Percentiles rank a stretch among this genome's conserved stretches.
Evolutionary conservation across 2,113 vertebrate species (phyloP).

Genomic region (Cairina moschata): DNA sequence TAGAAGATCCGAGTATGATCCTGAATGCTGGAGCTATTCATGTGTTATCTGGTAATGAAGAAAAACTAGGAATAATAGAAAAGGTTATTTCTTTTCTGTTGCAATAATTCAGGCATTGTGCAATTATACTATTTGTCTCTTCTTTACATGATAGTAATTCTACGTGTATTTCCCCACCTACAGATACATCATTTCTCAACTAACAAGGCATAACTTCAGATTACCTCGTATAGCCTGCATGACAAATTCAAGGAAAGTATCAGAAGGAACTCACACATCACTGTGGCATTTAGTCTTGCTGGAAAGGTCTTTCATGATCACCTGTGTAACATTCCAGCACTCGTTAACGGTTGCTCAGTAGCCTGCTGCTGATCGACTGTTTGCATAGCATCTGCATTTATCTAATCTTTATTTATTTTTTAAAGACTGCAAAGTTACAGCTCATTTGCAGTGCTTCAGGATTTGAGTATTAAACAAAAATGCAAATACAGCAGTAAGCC

Average conservation of each 20-base stretch:
- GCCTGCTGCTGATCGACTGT: slow-evolving; percentile 59
- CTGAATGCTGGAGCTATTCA: slow-evolving; percentile 38
- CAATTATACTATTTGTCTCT: slow-evolving; percentile 47
- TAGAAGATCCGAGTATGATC: slow-evolving; percentile 53
- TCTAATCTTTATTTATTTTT: slow-evolving; percentile 71
- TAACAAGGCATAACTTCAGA: slow-evolving; percentile 61
- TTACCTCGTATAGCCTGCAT: slow-evolving; percentile 11
- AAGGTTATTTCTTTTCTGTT: slow-evolving; percentile 65
- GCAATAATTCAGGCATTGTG: background rate
- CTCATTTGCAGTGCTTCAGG: slow-evolving; percentile 72
- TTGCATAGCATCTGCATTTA: slow-evolving; percentile 69
- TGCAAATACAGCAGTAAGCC: slow-evolving; percentile 72
- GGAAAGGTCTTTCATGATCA: slow-evolving; percentile 48
- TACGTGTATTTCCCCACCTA: slow-evolving; percentile 40
- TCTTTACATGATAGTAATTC: slow-evolving; percentile 1
- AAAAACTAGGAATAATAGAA: slow-evolving; percentile 56
- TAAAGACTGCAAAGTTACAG: slow-evolving; percentile 71
- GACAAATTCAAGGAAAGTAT: slow-evolving; percentile 57
- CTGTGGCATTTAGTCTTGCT: slow-evolving; percentile 31
- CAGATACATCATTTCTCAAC: slow-evolving; percentile 30
- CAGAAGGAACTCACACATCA: slow-evolving; percentile 46
- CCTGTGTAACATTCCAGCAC: slow-evolving; percentile 37
- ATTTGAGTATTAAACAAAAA: slow-evolving; percentile 74
- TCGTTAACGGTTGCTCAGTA: slow-evolving; percentile 42
- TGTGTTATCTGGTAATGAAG: slow-evolving; percentile 69